A percentile compares a stretch with the other conserved stretches of the same genome.
Evolutionary conservation across 2,113 vertebrate species (phyloP).

Genomic region (Panthera uncia): DNA sequence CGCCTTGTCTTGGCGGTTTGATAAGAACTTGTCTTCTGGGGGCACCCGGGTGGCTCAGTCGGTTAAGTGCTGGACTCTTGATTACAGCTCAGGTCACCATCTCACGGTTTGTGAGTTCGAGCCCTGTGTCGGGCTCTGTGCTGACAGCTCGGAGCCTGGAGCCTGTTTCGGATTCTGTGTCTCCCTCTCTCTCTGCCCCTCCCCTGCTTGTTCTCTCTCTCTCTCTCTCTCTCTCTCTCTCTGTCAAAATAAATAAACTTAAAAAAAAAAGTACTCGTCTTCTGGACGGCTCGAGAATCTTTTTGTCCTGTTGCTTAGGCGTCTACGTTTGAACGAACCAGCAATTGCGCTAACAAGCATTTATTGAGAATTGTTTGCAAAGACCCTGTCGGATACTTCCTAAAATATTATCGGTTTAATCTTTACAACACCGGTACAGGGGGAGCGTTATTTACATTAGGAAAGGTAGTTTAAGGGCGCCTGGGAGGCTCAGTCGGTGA

Average conservation of each 20-base stretch:
- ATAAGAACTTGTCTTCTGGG: background rate
- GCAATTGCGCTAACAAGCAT: background rate
- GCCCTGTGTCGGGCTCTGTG: rapidly evolving
- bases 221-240: no score
- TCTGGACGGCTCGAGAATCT: background rate
- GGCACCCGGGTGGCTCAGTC: no score
- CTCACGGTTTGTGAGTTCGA: no score
- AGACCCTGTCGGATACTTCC: background rate
- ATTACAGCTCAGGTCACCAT: no score
- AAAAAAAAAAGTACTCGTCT: background rate
- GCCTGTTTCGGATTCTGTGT: rapidly evolving
- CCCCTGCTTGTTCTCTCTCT: no score
- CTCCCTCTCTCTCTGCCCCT: no score
- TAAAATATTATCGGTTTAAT: background rate
- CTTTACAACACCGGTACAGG: background rate
- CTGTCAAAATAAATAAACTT: no score
- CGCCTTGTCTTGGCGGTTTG: background rate
- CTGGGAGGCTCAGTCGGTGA: no score
- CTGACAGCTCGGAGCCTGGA: no score
- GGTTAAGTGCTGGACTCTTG: no score
- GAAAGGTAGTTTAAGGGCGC: background rate
- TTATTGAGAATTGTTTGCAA: background rate
- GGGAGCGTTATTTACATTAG: background rate
- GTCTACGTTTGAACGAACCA: background rate
- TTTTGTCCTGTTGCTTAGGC: background rate